Evolutionary conservation across 2,113 vertebrate species (phyloP).

Genomic region (Xenotilapia caudafasciata): DNA sequence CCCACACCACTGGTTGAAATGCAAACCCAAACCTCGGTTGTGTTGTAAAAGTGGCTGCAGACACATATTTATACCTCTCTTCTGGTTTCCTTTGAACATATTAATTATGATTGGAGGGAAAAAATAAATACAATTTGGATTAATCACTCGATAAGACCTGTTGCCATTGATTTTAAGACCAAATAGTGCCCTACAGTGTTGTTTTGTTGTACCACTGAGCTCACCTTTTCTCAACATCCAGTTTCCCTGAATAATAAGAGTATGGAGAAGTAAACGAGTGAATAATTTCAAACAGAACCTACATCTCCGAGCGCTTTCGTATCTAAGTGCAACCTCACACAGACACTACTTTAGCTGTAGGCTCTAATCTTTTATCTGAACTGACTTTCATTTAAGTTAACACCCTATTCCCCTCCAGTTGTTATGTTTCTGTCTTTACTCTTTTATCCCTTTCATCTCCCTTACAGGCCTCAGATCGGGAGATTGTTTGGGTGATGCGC

Average conservation of each 20-base stretch:
- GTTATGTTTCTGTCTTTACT: background rate
- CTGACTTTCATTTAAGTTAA: background rate
- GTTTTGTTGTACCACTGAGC: background rate
- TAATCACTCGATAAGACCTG: background rate
- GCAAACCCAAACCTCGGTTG: background rate
- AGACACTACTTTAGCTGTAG: background rate
- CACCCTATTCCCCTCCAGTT: background rate
- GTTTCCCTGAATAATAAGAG: background rate
- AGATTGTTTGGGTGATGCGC: slow-evolving; percentile 96
- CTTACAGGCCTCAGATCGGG: slow-evolving; percentile 87
- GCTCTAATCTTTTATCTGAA: background rate
- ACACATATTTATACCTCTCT: background rate
- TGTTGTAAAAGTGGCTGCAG: background rate
- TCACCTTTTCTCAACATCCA: background rate
- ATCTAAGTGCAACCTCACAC: background rate
- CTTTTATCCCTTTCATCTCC: background rate
- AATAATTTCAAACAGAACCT: background rate
- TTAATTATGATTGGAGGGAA: background rate
- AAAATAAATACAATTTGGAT: background rate
- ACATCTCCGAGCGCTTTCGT: background rate
- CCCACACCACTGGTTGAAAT: background rate
- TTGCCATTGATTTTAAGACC: background rate
- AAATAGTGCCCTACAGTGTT: background rate
- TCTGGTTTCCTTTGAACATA: background rate
- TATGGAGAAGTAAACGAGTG: background rate